phyloP scores from a whole-genome alignment of 2,797 vertebrate species.

The Chlorospingus flavigularis region DNA sequence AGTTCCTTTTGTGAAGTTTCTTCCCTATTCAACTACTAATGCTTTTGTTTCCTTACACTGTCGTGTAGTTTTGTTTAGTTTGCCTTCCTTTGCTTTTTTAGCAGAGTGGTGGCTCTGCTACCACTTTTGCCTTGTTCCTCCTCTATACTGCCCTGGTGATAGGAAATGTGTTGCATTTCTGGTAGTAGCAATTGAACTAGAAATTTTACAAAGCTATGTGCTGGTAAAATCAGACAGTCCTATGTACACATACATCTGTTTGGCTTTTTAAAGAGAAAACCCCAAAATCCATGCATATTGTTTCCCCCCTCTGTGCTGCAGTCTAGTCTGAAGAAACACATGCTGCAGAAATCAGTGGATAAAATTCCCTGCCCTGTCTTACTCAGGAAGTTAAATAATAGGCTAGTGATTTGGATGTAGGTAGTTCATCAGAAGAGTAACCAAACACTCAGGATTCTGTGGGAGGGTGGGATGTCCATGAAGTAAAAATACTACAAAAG shows the following conservation, averaged over 20 bases:
- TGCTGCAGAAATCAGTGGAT: not conserved
- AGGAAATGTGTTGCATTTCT: not conserved
- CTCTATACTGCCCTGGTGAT: not conserved
- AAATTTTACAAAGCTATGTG: not conserved
- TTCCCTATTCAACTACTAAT: not conserved
- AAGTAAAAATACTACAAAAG: not conserved
- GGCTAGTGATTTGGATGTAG: not conserved
- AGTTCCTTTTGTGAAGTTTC: not conserved
- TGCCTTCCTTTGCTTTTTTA: not conserved
- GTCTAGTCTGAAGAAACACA: not conserved
- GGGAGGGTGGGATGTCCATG: not conserved
- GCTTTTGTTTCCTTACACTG: not conserved
- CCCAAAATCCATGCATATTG: not conserved
- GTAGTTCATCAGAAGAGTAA: not conserved
- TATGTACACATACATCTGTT: not conserved
- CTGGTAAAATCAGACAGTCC: not conserved
- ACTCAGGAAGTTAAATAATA: not conserved
- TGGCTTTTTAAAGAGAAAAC: not conserved
- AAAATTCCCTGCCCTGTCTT: not conserved
- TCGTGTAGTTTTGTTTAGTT: not conserved
- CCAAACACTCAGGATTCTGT: not conserved
- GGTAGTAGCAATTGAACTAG: not conserved
- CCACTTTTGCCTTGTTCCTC: not conserved
- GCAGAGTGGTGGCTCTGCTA: not conserved
- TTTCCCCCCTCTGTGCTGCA: not conserved